Base-by-base conservation (phyloP, 2,113 vertebrate species). In the Callithrix jacchus region DNA sequence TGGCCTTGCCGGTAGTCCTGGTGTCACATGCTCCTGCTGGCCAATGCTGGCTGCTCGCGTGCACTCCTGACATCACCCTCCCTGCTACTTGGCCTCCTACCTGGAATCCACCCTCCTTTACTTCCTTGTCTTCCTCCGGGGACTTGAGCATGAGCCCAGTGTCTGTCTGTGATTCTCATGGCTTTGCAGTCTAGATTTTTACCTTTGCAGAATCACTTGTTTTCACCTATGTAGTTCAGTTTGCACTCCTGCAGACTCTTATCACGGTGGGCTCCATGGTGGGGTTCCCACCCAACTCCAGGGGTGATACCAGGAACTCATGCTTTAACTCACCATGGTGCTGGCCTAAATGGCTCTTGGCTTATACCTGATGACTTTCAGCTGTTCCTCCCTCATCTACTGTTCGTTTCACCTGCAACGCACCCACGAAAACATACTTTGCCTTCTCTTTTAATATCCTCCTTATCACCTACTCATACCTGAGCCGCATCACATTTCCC, bases 251-350 rank as follows among this genome's bases (percentile, higher is more conserved):
- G 35, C 9, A 21, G 30, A 12, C 20, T 18, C 37, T 21, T 20
- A 1, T n/a, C 18, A 13, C 2, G 1, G 47, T 32, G 56, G 64
- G 49, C 45, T 12, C 14, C 2, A 0, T 7, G 2, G 76, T 1
- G 27, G 82, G 5, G 18, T 64, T 52, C 52, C 8, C 27, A 6
- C 3, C 49, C 32, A 13, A 3, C 25, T 64, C 32, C 30, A 64
- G 12, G 4, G 6, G 2, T 10, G n/a, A 56, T 13, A 16, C n/a
- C 14, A 5, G 35, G 16, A 14, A 0, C 2, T 64, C 35, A 20
- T 5, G 13, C 13, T 74, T 17, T 7, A 8, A 8, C 45, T 80
- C 11, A 25, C 61, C 32, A 7, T 25, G 27, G 25, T 35, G 54
- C 14, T 42, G 54, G 27, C 25, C 17, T 23, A 16, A 6, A 2